Conservation (phyloP, 53 echinoderm and acorn worm species). For the Luidia sarsii region DNA sequence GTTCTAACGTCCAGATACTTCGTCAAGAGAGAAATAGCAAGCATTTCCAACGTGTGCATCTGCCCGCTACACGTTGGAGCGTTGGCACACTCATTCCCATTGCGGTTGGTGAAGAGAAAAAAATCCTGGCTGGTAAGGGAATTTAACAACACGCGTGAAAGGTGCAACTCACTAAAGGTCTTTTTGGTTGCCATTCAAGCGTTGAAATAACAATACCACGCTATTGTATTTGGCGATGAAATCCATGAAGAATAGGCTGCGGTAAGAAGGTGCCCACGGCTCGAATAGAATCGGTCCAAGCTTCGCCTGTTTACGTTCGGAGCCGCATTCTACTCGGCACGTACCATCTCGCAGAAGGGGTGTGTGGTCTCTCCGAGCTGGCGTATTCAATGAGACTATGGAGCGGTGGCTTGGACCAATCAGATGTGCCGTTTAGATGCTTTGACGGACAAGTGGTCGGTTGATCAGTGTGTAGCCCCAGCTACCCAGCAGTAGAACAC, state of each 20-base stretch:
- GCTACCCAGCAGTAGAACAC: conserved; percentile 15
- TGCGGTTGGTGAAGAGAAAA: conserved; percentile 52
- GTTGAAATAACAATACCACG: conserved; percentile 35
- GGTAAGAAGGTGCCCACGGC: conserved; percentile 33
- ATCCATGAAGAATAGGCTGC: conserved; percentile 35
- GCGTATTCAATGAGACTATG: conserved; percentile 55
- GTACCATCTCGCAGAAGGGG: conserved; percentile 38
- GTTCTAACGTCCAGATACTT: too few species aligned
- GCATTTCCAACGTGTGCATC: too few species aligned
- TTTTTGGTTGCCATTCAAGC: conserved; percentile 36
- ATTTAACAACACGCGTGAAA: conserved; percentile 53
- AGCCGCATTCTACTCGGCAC: conserved; percentile 18
- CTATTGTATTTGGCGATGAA: conserved; percentile 44
- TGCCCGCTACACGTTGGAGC: too few species aligned
- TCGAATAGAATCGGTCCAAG: conserved; percentile 45
- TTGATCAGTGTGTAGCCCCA: conserved; percentile 50
- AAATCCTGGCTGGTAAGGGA: conserved; percentile 27
- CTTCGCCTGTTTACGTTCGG: conserved; percentile 18
- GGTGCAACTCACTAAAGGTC: conserved; percentile 27
- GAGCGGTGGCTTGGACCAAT: conserved; percentile 38
- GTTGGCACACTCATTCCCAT: too few species aligned
- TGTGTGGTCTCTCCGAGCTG: background rate
- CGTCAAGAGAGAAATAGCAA: too few species aligned
- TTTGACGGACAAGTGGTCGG: conserved; percentile 52
- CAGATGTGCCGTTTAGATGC: conserved; percentile 35